Base-by-base conservation (phyloP, 2,113 vertebrate species). In the Silurus glanis region DNA sequence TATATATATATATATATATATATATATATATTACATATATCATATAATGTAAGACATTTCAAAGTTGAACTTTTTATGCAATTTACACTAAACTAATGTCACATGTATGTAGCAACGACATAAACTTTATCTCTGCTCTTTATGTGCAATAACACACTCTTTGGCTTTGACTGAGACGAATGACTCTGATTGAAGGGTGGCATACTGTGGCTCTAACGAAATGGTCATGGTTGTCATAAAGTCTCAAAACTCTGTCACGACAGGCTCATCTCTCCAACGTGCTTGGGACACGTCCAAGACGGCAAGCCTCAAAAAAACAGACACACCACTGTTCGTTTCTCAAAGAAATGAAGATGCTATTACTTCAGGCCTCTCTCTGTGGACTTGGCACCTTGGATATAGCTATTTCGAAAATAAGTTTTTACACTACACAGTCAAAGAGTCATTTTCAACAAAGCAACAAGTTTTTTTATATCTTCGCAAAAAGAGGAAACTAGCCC, bases 331-430 rank as follows among this genome's bases (percentile, higher is more conserved):
- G 93, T 94, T 94, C 92, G 91, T 91, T 91, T 87, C 91, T 93
- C 91, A 86, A 91, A 92, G 90, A 92, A 91, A 94, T 93, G 91
- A 94, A 95, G 94, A 94, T 92, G 92, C 94, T 93, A 92, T 92
- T 94, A 92, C 90, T 91, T 91, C 83, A 85, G 85, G 85, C 90
- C 62, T 91, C 89, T 82, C 76, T 59, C 83, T 66, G 55, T 87
- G 49, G 28, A 62, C 55, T 83, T 76, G 83, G 79, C 79, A 74
- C 88, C 83, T 74, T 81, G 69, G 78, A 80, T 85, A 83, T 51
- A 62, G 87, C 82, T 71, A 84, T 88, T 90, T 86, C 78, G 82
- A 67, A 64, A 64, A 64, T n/a, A n/a, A 64, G 59, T 83, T 85
- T 64, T 80, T 58, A 69, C 81, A 49, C 74, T 83, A 83, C 67